Conservation (phyloP, 1,140 invertebrate species). For the Delia radicum region DNA sequence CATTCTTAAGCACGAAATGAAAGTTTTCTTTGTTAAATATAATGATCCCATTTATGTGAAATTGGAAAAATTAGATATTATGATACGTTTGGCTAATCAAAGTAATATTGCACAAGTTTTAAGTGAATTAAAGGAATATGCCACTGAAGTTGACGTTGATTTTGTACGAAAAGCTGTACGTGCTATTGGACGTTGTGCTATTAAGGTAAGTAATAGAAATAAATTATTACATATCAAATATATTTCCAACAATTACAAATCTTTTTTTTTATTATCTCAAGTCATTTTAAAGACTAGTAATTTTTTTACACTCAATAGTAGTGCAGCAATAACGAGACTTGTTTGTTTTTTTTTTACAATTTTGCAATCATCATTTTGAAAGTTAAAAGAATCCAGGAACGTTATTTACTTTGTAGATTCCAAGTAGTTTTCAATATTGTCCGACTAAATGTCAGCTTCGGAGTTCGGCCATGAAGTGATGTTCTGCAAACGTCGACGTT, state of each 20-base stretch:
- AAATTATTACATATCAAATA: too few species aligned
- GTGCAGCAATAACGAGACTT: too few species aligned
- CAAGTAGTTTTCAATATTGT: too few species aligned
- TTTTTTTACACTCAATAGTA: too few species aligned
- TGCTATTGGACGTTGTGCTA: conserved; percentile 98
- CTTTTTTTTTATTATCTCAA: not conserved
- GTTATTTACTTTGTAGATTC: too few species aligned
- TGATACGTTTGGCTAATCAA: conserved; percentile 98
- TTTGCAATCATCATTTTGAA: too few species aligned
- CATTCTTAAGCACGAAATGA: conserved; percentile 99
- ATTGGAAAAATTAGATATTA: conserved; percentile 98
- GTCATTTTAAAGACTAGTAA: too few species aligned
- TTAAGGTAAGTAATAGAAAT: conserved; percentile 79
- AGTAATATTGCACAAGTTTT: conserved; percentile 98
- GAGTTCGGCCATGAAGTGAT: too few species aligned
- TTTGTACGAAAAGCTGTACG: conserved; percentile 98
- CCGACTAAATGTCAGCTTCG: too few species aligned
- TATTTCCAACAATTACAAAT: not conserved
- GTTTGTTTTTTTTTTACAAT: too few species aligned
- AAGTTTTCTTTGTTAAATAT: conserved; percentile 99
- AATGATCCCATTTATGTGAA: conserved; percentile 99
- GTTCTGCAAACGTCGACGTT: too few species aligned
- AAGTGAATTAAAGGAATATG: conserved; percentile 98
- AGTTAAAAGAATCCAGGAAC: too few species aligned
- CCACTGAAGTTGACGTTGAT: conserved; percentile 99